Evolutionary conservation across 1,140 invertebrate species (phyloP).

Genomic region (Zaprionus nigranus): DNA sequence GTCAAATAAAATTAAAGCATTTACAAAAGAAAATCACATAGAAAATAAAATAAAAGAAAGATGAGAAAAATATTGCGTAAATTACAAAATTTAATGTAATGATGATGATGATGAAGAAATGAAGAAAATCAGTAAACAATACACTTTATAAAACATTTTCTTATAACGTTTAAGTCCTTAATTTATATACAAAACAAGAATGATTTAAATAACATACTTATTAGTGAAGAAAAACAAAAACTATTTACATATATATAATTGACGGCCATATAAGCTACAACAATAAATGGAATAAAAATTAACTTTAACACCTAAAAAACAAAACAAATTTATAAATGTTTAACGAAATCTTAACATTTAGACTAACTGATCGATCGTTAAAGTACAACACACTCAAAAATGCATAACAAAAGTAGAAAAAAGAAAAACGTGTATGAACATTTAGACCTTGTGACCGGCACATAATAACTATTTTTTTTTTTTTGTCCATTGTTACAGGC

Average conservation of each 20-base stretch:
- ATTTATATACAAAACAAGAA: slow-evolving; percentile 81
- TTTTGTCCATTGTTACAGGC: slow-evolving; percentile 38
- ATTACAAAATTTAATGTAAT: slow-evolving; percentile 58
- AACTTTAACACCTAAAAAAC: slow-evolving; percentile 75
- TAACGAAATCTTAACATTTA: slow-evolving; percentile 80
- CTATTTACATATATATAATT: slow-evolving; percentile 79
- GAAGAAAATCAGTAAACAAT: slow-evolving; percentile 62
- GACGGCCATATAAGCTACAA: slow-evolving; percentile 81
- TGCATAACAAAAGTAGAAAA: slow-evolving; percentile 42
- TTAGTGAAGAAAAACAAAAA: slow-evolving; percentile 66
- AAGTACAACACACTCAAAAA: slow-evolving; percentile 58
- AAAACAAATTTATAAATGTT: slow-evolving; percentile 75
- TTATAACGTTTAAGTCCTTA: slow-evolving; percentile 80
- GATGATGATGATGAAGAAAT: slow-evolving; percentile 32
- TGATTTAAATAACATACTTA: slow-evolving; percentile 81
- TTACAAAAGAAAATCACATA: slow-evolving; percentile 61
- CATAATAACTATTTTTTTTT: slow-evolving; percentile 39
- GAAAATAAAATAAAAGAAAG: slow-evolving; percentile 34
- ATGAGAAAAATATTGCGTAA: slow-evolving; percentile 33
- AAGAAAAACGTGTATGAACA: slow-evolving; percentile 27
- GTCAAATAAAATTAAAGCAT: slow-evolving; percentile 80
- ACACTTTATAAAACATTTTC: slow-evolving; percentile 78
- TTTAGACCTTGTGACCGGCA: slow-evolving; percentile 35
- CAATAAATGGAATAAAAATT: slow-evolving; percentile 69
- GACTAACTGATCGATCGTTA: slow-evolving; percentile 68